A percentile compares a stretch with the other conserved stretches of the same genome.
Conservation (phyloP, 2,113 vertebrate genomes). For the Bolborhynchus lineola region DNA sequence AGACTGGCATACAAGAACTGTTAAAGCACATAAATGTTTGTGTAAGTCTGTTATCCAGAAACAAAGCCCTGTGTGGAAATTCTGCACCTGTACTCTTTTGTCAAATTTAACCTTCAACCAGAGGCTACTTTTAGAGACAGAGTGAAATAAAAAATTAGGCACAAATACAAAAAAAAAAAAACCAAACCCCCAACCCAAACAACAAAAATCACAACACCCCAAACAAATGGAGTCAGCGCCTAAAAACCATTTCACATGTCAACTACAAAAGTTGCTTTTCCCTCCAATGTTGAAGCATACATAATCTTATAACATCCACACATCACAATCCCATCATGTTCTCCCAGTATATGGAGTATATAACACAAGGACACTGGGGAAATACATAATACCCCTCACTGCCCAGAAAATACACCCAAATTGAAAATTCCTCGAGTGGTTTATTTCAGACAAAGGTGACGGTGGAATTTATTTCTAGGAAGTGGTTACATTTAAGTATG, state of each 20-base stretch:
- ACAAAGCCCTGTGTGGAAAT: neutral
- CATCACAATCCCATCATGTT: neutral
- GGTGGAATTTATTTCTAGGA: neutral
- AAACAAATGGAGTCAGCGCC: neutral
- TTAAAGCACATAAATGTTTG: neutral
- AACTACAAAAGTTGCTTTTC: neutral
- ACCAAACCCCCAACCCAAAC: neutral
- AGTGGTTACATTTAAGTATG: neutral
- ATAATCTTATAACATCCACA: accelerated
- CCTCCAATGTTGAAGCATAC: neutral
- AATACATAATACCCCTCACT: accelerated
- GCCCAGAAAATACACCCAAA: neutral
- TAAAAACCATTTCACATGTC: neutral
- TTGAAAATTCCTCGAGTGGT: neutral
- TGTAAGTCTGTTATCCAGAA: neutral
- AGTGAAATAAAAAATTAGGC: neutral
- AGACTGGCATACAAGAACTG: neutral
- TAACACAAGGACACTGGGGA: neutral
- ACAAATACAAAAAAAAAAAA: neutral
- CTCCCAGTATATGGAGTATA: neutral
- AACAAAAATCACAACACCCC: neutral
- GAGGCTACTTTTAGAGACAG: neutral
- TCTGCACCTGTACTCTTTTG: neutral
- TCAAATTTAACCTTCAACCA: neutral
- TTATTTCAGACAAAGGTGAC: neutral